These are phyloP conservation scores for Poeciliopsis prolifica DNA, from an alignment of 2,113 vertebrate genomes.

Conservation along the genomic window DNA sequence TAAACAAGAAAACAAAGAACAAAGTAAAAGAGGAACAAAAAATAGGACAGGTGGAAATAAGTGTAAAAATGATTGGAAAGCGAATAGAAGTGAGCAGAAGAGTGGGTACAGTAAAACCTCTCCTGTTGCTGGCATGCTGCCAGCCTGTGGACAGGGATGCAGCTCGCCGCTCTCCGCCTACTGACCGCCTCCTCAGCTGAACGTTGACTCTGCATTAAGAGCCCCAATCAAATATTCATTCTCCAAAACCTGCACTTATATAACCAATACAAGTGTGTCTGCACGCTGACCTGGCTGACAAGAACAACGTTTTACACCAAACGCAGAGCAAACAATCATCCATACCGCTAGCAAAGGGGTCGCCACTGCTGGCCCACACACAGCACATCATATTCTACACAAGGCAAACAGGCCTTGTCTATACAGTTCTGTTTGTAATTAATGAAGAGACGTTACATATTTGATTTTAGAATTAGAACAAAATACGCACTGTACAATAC, in stretches of 20 bases:
- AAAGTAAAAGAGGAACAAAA: conserved; percentile 1
- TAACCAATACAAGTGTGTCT: conserved; percentile 69
- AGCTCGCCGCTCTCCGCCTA: conserved; percentile 72
- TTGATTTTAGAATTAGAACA: conserved; percentile 19
- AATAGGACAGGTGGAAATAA: conserved; percentile 15
- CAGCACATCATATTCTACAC: conserved; percentile 44
- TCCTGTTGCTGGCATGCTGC: conserved; percentile 62
- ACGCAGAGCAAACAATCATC: conserved; percentile 54
- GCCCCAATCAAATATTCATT: conserved; percentile 81
- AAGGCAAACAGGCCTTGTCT: conserved; percentile 44
- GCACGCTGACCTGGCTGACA: conserved; percentile 46
- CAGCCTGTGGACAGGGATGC: conserved; percentile 71
- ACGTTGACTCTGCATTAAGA: conserved; percentile 77
- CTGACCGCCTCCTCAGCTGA: conserved; percentile 77
- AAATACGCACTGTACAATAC: background rate
- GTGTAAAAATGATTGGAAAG: conserved; percentile 40
- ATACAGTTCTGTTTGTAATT: conserved; percentile 51
- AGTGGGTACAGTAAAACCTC: conserved; percentile 70
- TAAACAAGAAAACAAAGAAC: background rate
- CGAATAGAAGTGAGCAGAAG: conserved; percentile 49
- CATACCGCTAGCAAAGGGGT: conserved; percentile 46
- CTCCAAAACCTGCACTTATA: conserved; percentile 78
- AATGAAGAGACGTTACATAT: conserved; percentile 45
- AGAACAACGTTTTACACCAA: conserved; percentile 56
- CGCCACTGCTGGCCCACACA: conserved; percentile 50